Conservation (phyloP, 2,797 vertebrate species). For the Sibirionetta formosa region DNA sequence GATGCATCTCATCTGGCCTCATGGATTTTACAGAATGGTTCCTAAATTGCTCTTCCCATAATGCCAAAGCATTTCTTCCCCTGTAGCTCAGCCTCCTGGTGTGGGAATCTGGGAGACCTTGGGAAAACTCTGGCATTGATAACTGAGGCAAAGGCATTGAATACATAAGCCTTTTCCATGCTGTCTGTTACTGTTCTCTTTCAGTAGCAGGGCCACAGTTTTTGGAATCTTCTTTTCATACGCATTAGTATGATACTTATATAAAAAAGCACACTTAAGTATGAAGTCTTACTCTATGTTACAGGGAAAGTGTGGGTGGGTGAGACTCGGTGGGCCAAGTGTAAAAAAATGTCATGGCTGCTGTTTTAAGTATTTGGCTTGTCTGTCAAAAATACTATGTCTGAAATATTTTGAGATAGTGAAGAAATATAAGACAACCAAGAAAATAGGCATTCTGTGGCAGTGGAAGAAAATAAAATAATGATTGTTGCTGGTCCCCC, state of each 20-base stretch:
- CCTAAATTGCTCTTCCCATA: not conserved
- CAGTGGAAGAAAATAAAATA: not conserved
- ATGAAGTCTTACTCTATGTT: not conserved
- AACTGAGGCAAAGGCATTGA: not conserved
- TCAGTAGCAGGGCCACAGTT: not conserved
- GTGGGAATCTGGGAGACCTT: accelerated
- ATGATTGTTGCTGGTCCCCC: accelerated
- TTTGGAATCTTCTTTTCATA: not conserved
- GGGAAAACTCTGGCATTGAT: not conserved
- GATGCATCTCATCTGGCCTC: not conserved
- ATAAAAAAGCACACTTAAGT: not conserved
- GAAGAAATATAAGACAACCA: not conserved
- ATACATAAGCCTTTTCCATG: not conserved
- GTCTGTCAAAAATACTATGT: not conserved
- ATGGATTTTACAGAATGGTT: not conserved
- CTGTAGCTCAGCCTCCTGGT: not conserved
- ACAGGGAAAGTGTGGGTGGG: not conserved
- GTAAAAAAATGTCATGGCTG: not conserved
- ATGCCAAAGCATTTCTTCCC: not conserved
- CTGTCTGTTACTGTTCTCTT: not conserved
- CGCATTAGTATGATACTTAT: not conserved
- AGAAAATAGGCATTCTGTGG: not conserved
- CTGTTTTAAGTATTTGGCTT: not conserved
- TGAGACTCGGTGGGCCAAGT: not conserved
- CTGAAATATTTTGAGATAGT: not conserved